Evolutionary conservation across 2,888 invertebrate species (phyloP).

Genomic region (Hemicrepidius hirtus): DNA sequence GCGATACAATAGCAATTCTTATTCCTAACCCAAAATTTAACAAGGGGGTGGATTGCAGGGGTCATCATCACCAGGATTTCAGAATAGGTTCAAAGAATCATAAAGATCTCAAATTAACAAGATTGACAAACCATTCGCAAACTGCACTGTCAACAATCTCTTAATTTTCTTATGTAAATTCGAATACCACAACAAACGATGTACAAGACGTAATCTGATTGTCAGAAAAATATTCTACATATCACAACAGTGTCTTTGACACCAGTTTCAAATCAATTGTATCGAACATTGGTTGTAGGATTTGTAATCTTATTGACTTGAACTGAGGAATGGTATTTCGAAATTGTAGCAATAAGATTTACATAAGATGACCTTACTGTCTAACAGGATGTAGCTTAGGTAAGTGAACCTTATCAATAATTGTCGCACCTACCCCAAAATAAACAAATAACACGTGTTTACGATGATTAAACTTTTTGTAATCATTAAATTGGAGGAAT

Average conservation of each 20-base stretch:
- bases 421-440: conserved; percentile 31
- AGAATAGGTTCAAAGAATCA: no score
- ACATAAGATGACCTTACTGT: conserved; percentile 40
- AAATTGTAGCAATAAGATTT: conserved; percentile 43
- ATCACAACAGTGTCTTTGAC: background rate
- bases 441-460: conserved; percentile 31
- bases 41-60: no score
- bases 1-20: no score
- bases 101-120: no score
- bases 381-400: conserved; percentile 37
- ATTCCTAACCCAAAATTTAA: no score
- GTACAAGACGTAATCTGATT: background rate
- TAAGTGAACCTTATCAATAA: conserved; percentile 40
- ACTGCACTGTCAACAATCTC: background rate
- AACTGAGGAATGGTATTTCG: conserved; percentile 29
- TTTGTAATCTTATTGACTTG: conserved; percentile 30
- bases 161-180: conserved; percentile 8
- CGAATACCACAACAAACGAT: background rate
- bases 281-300: background rate
- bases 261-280: background rate
- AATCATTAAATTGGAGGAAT: conserved; percentile 14
- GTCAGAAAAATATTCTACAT: background rate
- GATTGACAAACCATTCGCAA: background rate
- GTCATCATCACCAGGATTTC: no score
- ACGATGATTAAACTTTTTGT: conserved; percentile 12